phyloP scores from a whole-genome alignment of 2,113 vertebrate genomes.

The Microcebus ravelobensis region DNA sequence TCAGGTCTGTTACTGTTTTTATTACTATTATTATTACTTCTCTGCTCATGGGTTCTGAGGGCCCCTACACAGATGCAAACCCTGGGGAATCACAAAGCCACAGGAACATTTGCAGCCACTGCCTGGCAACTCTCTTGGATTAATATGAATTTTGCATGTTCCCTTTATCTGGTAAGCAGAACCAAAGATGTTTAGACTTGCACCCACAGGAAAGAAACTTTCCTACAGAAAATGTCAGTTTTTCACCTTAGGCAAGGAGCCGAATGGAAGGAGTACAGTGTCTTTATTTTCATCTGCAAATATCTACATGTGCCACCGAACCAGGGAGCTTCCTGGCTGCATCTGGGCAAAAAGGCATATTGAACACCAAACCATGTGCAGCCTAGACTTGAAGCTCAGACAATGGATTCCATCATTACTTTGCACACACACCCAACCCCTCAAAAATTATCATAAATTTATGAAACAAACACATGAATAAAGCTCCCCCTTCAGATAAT shows the following conservation, averaged over 20 bases:
- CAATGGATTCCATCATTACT: background rate
- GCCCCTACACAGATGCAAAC: conserved; percentile 65
- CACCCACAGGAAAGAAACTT: conserved; percentile 56
- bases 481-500: background rate
- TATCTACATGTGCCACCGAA: background rate
- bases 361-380: background rate
- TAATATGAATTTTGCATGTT: conserved; percentile 70
- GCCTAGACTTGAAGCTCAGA: background rate
- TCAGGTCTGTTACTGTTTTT: conserved; percentile 63
- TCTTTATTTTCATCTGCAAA: conserved; percentile 15
- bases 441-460: background rate
- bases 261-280: background rate
- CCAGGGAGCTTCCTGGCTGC: background rate
- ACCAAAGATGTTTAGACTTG: conserved; percentile 36
- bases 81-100: conserved; percentile 74
- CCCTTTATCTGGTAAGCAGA: conserved; percentile 70
- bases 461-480: background rate
- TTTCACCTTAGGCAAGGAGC: background rate
- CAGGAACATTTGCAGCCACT: conserved; percentile 65
- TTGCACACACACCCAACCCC: background rate
- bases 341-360: background rate
- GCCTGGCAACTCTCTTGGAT: conserved; percentile 13
- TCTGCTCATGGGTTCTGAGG: conserved; percentile 67
- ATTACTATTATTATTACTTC: conserved; percentile 75
- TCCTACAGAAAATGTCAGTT: conserved; percentile 46